Evolutionary conservation across 2,113 vertebrate genomes (phyloP).

Genomic region (Bufo bufo): DNA sequence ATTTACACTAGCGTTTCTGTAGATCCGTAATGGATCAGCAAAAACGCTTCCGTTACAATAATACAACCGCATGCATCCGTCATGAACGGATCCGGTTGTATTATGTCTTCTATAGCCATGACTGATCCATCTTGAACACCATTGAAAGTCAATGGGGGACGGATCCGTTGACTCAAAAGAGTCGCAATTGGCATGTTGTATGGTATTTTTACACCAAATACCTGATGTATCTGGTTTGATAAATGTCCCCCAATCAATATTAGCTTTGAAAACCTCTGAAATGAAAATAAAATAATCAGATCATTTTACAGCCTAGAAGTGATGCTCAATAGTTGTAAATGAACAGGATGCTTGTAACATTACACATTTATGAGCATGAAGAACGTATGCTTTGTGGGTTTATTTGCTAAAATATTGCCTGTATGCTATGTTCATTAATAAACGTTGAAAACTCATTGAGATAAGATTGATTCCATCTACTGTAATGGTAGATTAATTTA

Average conservation of each 20-base stretch:
- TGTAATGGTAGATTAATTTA: slow-evolving; percentile 39
- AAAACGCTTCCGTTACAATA: too few species aligned
- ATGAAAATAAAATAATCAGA: not conserved
- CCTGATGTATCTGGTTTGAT: too few species aligned
- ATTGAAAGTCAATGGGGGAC: too few species aligned
- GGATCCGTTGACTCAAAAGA: too few species aligned
- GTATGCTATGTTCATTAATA: slow-evolving; percentile 8
- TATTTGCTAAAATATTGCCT: slow-evolving; percentile 20
- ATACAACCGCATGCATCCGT: too few species aligned
- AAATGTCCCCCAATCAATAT: not conserved
- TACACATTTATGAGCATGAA: not conserved
- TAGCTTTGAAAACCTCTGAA: not conserved
- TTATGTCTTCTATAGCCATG: too few species aligned
- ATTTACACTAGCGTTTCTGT: too few species aligned
- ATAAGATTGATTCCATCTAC: slow-evolving; percentile 27
- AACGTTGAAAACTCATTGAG: slow-evolving; percentile 29
- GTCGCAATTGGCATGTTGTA: too few species aligned
- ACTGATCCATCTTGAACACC: too few species aligned
- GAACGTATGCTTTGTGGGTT: not conserved
- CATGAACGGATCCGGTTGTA: too few species aligned
- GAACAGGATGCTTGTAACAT: not conserved
- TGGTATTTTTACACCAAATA: too few species aligned
- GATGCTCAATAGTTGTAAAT: not conserved
- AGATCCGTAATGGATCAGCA: too few species aligned
- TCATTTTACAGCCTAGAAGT: not conserved